Base-by-base conservation (phyloP, 1,140 invertebrate species). In the Battus philenor region DNA sequence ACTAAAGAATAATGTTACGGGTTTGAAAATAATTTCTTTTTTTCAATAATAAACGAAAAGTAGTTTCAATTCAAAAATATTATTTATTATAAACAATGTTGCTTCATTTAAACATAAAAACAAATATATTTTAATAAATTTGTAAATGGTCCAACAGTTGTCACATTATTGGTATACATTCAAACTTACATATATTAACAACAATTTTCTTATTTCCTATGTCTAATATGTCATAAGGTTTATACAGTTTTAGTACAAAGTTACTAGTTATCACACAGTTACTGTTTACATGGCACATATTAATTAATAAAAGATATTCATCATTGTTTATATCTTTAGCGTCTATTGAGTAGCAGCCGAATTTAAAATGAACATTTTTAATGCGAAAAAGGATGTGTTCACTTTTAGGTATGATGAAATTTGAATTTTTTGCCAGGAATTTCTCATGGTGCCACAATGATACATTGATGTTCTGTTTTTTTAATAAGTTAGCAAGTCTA, bases 371-470 rank as follows among this genome's bases (percentile, higher is more conserved):
- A 24, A 72, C 31, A 38, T 64, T 72, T 52, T 60, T 44, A 44
- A 81, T 64, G 44, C 54, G 53, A 27, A 69, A 76, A 3, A 56
- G 34, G n/a, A 47, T 15, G 51, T 59, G 57, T 27, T 68, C 55
- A 34, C 53, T 65, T 58, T 69, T 80, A 1, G 77, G 77, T 12
- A 81, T 68, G 1, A 71, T 33, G 55, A 81, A 81, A 51, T 73
- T 80, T 3, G 71, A 79, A 57, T 71, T 79, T 33, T 49, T 62
- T 1, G 72, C 77, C 38, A 84, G 54, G 57, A 67, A 84, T 46
- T 54, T 59, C 41, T 84, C 80, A 49, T 84, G 71, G 46, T 80
- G 67, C 80, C 80, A 84, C 26, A 84, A 47, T 52, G 56, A 67
- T 39, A 69, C 39, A 43, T 46, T 64, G 0, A 72, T 59, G 36